Evolutionary conservation across 2,888 invertebrate genomes (phyloP).

Genomic region (Hemicrepidius hirtus): DNA sequence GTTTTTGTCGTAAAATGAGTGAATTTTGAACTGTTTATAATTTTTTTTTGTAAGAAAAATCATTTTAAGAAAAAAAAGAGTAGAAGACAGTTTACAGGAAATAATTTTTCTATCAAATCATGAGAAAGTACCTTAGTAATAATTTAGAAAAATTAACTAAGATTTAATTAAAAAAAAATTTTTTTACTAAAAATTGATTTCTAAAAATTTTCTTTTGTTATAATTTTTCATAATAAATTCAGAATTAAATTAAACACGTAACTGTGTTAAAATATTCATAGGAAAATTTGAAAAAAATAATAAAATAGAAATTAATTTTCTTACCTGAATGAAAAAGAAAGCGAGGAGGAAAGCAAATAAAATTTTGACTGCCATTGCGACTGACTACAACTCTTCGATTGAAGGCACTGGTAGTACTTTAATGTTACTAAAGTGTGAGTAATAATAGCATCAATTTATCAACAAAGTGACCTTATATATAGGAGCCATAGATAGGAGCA

Average conservation of each 20-base stretch:
- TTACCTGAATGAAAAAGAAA: constrained; percentile 58
- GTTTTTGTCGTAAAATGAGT: neutral
- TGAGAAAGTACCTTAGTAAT: no score
- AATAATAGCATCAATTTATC: constrained; percentile 16
- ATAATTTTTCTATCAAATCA: no score
- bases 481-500: neutral
- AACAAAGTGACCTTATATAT: constrained; percentile 16
- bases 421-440: neutral
- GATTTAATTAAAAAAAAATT: no score
- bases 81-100: no score
- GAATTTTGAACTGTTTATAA: neutral
- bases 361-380: constrained; percentile 59
- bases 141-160: no score
- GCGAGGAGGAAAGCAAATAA: constrained; percentile 54
- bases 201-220: no score
- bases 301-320: constrained; percentile 31
- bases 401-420: neutral
- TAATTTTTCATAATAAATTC: no score
- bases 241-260: no score
- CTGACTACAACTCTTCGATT: neutral
- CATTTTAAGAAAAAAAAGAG: no score
- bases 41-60: no score
- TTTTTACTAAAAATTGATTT: no score
- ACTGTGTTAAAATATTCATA: no score
- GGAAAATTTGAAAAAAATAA: neutral